These are phyloP conservation scores for Emydoidea blandingii DNA, from an alignment of 2,797 vertebrate genomes.

Conservation along the genomic window DNA sequence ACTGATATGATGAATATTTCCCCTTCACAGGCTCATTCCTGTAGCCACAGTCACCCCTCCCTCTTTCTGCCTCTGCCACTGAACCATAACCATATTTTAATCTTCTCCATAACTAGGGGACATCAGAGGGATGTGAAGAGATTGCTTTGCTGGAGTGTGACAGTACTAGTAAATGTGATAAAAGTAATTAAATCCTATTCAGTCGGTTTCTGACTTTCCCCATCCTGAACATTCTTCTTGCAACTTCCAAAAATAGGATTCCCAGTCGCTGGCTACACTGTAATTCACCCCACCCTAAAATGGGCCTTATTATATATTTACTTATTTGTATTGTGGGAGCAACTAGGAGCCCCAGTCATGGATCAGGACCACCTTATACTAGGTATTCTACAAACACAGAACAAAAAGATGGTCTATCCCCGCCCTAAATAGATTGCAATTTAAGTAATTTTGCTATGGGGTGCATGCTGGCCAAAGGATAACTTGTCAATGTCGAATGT, in stretches of 20 bases:
- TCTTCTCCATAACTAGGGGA: background rate
- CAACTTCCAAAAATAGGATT: background rate
- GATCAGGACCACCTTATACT: background rate
- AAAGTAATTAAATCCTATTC: background rate
- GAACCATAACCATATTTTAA: background rate
- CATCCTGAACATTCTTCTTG: background rate
- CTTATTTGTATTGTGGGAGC: background rate
- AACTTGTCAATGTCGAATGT: background rate
- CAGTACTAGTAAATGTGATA: background rate
- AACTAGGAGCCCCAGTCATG: background rate
- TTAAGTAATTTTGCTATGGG: background rate
- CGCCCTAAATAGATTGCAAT: background rate
- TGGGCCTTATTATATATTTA: background rate
- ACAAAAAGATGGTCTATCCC: background rate
- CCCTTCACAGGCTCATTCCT: background rate
- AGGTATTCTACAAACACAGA: background rate
- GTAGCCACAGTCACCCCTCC: background rate
- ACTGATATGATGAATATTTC: background rate
- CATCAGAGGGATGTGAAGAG: background rate
- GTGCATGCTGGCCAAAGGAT: background rate
- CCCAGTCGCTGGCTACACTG: background rate
- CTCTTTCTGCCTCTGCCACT: background rate
- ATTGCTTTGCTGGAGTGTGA: background rate
- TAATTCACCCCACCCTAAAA: background rate
- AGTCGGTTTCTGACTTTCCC: background rate